These are phyloP conservation scores for Chaetura pelagica DNA, from an alignment of 2,113 vertebrate genomes.

Conservation along the genomic window DNA sequence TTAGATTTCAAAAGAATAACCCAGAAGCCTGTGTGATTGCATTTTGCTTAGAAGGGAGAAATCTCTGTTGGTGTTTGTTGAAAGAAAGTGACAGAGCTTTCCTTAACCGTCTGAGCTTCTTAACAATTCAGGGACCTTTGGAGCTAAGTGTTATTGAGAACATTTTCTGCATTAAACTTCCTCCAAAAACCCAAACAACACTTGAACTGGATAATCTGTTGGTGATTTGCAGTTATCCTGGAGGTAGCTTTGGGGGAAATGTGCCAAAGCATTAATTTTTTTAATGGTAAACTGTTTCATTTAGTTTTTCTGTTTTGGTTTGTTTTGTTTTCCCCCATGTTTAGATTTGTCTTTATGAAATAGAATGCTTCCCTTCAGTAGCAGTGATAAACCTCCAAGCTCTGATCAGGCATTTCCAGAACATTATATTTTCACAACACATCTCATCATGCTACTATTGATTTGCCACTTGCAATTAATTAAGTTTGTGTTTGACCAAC, in stretches of 20 bases:
- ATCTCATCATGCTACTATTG: background rate
- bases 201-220: background rate
- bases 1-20: background rate
- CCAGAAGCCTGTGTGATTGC: accelerated
- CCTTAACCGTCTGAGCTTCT: background rate
- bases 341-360: background rate
- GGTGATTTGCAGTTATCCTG: background rate
- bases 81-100: background rate
- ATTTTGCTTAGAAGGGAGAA: background rate
- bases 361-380: background rate
- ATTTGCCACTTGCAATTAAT: background rate
- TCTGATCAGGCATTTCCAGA: background rate
- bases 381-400: background rate
- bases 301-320: background rate
- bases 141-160: background rate
- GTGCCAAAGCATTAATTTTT: background rate
- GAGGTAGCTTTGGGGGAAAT: background rate
- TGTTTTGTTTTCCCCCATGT: background rate
- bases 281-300: background rate
- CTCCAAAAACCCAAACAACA: background rate
- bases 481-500: background rate
- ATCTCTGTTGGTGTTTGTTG: background rate
- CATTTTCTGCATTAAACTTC: background rate
- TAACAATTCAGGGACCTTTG: background rate
- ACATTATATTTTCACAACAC: background rate